Evolutionary conservation across 2,888 invertebrate genomes (phyloP), one percentile per base, ranked within the genome.

Genomic region (Macaria notata): DNA sequence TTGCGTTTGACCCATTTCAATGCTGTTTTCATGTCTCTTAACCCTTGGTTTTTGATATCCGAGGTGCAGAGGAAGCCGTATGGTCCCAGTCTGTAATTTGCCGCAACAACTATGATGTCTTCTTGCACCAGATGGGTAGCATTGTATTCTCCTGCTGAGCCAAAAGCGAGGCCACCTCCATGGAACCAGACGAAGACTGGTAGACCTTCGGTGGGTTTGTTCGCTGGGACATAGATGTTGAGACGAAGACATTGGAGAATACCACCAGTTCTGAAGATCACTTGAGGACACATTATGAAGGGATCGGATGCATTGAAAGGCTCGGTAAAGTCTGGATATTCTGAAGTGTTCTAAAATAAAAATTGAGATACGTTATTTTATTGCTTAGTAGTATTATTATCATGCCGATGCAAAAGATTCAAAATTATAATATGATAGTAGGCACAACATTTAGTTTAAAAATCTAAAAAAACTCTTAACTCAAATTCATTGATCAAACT

Each of bases 151-250:
- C 75, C 76, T 2, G 75, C 79, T 8, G 72, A 78, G 0, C 88
- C 87, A 0, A 69, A 62, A 0, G 67, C 49, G 31, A 86, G 85
- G 0, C 78, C 80, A 3, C 88, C 88, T 9, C 88, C 87, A 31
- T 84, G 70, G 57, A 88, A 83, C 83, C 83, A 88, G 2, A 88
- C 81, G 2, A 88, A 63, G 3, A 88, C 76, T 9, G 88, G 81
- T 1, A 80, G 53, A 7, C 49, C 42, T 61, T 3, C 49, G 29
- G 1, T 56, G 7, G 71, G 70, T 4, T 53, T 61, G 4, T 73
- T 31, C 6, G 4, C 67, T 29, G 80, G 80, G 6, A 76, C 75
- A 56, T 70, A 78, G 4, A 80, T 76, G 56, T 80, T 78, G 2
- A 78, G 65, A 4, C 65, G 66, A 3, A 79, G 70, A 58, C 79